Conservation (phyloP, 2,113 vertebrate genomes). For the Alethe castanea region DNA sequence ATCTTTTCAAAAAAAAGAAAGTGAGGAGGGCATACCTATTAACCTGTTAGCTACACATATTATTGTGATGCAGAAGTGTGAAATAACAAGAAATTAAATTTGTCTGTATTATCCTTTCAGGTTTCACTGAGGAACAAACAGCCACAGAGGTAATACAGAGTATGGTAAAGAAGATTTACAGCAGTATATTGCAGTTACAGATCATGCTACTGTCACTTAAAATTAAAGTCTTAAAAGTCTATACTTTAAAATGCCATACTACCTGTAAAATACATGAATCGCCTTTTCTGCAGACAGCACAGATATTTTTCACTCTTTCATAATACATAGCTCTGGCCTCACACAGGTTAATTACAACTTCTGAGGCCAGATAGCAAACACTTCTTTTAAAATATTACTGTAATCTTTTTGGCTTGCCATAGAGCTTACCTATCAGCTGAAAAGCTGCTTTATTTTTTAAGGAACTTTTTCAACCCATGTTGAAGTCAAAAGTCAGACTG, state of each 20-base stretch:
- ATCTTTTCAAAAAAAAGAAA: not conserved
- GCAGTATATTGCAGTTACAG: constrained; percentile 19
- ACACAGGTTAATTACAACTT: constrained; percentile 38
- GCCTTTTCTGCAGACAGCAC: not conserved
- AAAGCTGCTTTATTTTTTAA: not conserved
- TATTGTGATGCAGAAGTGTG: not conserved
- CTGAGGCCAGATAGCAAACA: not conserved
- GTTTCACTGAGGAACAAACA: not conserved
- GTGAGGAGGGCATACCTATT: not conserved
- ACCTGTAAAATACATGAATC: not conserved
- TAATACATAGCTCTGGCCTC: not conserved
- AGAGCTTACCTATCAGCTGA: not conserved
- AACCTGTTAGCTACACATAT: not conserved
- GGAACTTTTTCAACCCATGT: not conserved
- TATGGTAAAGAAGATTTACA: not conserved
- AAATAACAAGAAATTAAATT: constrained; percentile 11
- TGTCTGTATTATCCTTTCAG: not conserved
- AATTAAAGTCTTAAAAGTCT: constrained; percentile 3
- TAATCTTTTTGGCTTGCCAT: not conserved
- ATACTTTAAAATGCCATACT: not conserved
- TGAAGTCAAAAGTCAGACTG: not conserved
- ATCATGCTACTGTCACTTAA: constrained; percentile 5
- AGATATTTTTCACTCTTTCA: not conserved
- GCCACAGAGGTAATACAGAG: not conserved
- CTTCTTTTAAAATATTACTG: constrained; percentile 2